Percentiles rank a stretch among this genome's conserved stretches.
These are phyloP conservation scores for Neoitamus cyanurus DNA, from an alignment of 2,888 invertebrate genomes.

Conservation along the genomic window DNA sequence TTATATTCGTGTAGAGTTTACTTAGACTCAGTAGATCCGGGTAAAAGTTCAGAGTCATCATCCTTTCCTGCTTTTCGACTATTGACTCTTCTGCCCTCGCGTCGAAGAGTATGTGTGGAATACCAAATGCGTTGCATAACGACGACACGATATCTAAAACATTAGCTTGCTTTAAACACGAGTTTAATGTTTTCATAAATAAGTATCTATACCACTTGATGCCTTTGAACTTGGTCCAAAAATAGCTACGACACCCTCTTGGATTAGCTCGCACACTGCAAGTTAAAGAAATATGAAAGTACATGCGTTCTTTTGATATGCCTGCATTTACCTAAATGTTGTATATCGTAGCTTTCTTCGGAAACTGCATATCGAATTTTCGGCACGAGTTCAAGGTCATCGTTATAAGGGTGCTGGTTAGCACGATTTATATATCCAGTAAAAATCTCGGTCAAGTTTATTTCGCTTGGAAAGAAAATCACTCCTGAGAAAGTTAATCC, in stretches of 20 bases:
- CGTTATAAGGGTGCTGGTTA: slow-evolving; percentile 3
- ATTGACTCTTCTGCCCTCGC: slow-evolving; percentile 69
- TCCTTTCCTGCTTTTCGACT: slow-evolving; percentile 65
- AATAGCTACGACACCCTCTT: slow-evolving; percentile 69
- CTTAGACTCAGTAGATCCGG: slow-evolving; percentile 74
- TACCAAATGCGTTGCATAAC: slow-evolving; percentile 73
- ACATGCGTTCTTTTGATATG: background rate
- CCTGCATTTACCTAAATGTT: background rate
- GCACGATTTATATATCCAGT: background rate
- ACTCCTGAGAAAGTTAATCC: background rate
- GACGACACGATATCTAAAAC: slow-evolving; percentile 67
- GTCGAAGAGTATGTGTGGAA: slow-evolving; percentile 73
- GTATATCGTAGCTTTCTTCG: slow-evolving; percentile 21
- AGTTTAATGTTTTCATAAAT: slow-evolving; percentile 18
- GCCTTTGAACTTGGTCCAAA: slow-evolving; percentile 73
- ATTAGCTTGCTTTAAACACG: slow-evolving; percentile 7
- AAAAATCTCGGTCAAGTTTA: background rate
- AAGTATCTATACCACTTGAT: slow-evolving; percentile 60
- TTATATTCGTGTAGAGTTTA: slow-evolving; percentile 80
- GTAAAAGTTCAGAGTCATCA: slow-evolving; percentile 76
- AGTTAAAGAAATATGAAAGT: background rate
- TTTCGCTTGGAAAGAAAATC: background rate
- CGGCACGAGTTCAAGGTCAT: background rate
- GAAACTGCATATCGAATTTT: slow-evolving; percentile 3
- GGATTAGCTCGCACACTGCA: slow-evolving; percentile 37